phyloP scores from a whole-genome alignment of 2,113 vertebrate genomes.

The Callipepla californica region DNA sequence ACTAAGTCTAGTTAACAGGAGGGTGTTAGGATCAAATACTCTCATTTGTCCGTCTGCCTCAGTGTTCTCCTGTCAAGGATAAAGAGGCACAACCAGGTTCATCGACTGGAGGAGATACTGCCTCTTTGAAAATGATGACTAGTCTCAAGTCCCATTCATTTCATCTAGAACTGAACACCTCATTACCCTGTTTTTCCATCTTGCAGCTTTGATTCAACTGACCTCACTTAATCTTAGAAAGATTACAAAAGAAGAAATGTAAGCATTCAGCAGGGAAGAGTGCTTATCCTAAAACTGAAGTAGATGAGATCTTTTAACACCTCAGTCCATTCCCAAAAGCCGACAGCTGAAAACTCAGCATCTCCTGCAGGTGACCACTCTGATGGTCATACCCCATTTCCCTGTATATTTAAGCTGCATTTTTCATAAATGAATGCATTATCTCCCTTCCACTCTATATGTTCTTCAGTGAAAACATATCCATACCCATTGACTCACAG shows the following conservation, averaged over 20 bases:
- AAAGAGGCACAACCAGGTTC: not conserved
- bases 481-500: too few species aligned
- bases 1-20: not conserved
- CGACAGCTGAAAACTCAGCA: not conserved
- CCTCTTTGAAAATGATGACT: not conserved
- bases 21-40: not conserved
- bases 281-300: not conserved
- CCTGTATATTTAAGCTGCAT: not conserved
- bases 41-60: not conserved
- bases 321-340: not conserved
- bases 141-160: not conserved
- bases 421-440: not conserved
- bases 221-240: not conserved
- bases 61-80: not conserved
- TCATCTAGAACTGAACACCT: not conserved
- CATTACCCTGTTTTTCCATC: not conserved
- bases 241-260: not conserved
- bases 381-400: accelerated
- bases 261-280: not conserved
- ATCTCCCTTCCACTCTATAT: not conserved
- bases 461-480: not conserved
- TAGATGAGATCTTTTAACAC: not conserved
- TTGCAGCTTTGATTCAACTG: not conserved
- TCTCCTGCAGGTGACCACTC: not conserved
- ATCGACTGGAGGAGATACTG: not conserved